phyloP scores from a whole-genome alignment of 2,113 vertebrate species.

The Callithrix jacchus region DNA sequence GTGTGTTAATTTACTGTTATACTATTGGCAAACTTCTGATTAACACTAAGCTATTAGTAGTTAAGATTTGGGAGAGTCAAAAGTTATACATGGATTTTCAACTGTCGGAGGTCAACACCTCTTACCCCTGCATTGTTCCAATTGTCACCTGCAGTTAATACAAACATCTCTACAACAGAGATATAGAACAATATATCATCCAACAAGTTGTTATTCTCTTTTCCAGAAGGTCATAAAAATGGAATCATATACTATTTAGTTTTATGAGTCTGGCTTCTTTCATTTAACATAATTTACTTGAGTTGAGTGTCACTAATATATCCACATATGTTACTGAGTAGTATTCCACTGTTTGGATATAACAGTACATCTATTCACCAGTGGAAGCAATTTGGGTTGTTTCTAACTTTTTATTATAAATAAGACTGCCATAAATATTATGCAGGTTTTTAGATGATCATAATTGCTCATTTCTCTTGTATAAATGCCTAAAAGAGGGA shows the following conservation, averaged over 20 bases:
- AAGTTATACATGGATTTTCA: neutral
- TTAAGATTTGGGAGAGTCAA: neutral
- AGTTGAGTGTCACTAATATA: neutral
- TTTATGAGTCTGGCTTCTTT: neutral
- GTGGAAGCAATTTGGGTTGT: neutral
- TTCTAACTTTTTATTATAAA: neutral
- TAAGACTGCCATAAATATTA: neutral
- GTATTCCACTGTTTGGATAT: neutral
- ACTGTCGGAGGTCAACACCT: neutral
- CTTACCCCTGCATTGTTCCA: neutral
- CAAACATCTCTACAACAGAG: neutral
- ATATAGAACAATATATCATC: neutral
- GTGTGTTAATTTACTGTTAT: neutral
- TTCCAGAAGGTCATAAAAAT: neutral
- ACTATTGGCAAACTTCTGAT: neutral
- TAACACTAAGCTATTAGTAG: neutral
- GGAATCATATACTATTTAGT: neutral
- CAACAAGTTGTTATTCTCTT: neutral
- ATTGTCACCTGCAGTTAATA: neutral
- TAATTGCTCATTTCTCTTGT: neutral
- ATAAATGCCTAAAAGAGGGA: neutral
- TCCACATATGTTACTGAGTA: neutral
- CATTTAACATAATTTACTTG: neutral
- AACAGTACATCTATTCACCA: neutral
- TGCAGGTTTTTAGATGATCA: neutral